Conservation (phyloP, 2,888 invertebrate species). For the Linhomoeus sp. region DNA sequence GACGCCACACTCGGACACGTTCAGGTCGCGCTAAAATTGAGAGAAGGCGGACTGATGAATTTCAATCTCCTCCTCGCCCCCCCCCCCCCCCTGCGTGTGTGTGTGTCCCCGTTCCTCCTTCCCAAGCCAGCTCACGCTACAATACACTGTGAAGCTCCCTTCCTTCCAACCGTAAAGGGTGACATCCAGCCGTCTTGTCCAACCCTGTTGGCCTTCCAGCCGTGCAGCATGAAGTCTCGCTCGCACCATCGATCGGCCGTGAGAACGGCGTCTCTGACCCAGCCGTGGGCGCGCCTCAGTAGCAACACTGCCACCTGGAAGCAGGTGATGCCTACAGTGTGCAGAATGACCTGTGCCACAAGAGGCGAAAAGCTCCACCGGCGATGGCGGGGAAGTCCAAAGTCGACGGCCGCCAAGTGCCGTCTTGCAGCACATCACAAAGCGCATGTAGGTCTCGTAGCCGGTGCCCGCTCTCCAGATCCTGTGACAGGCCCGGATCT, state of each 20-base stretch:
- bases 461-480: conserved; percentile 16
- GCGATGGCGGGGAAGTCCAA: neutral
- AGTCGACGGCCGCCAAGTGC: conserved; percentile 10
- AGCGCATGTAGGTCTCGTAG: conserved; percentile 22
- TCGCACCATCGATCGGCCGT: conserved; percentile 12
- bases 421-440: conserved; percentile 19
- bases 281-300: conserved; percentile 1
- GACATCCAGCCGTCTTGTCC: conserved; percentile 12
- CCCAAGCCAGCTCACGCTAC: too few relatives aligned
- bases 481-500: conserved; percentile 13
- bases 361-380: neutral
- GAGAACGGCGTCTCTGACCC: conserved; percentile 14
- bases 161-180: conserved; percentile 12
- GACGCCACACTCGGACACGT: conserved; percentile 6
- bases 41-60: too few relatives aligned
- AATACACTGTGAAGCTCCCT: too few relatives aligned
- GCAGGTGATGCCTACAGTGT: too few relatives aligned
- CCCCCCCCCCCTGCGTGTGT: too few relatives aligned
- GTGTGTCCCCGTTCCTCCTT: too few relatives aligned
- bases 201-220: conserved; percentile 14
- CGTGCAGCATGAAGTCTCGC: conserved; percentile 18
- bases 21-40: conserved; percentile 9
- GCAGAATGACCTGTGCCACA: too few relatives aligned
- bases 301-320: too few relatives aligned
- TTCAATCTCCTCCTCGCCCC: too few relatives aligned